Percentiles rank a stretch among this genome's conserved stretches.
Conservation (phyloP, 2,888 invertebrate genomes). For the Lepidonotus clava region DNA sequence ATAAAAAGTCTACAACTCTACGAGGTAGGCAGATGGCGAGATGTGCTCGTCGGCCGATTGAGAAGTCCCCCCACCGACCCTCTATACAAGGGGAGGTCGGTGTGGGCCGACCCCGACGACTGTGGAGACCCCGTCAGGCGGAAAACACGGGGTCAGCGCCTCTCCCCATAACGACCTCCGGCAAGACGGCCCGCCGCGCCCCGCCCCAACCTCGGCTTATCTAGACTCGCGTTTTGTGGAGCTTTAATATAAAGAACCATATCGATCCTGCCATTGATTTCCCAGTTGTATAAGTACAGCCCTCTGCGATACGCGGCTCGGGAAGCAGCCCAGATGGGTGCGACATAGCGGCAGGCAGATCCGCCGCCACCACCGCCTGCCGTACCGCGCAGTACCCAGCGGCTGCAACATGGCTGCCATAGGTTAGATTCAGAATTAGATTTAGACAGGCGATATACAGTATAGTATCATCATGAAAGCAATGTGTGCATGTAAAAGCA, state of each 20-base stretch:
- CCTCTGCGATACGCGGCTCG: too few relatives aligned
- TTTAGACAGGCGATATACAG: too few relatives aligned
- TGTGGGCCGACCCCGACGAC: not conserved
- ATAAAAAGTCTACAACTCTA: not conserved
- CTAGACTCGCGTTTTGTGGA: not conserved
- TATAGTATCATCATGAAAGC: too few relatives aligned
- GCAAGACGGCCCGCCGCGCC: not conserved
- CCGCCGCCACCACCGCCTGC: too few relatives aligned
- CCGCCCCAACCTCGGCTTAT: not conserved
- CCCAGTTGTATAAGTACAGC: not conserved
- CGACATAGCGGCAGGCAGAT: too few relatives aligned
- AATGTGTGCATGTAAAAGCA: too few relatives aligned
- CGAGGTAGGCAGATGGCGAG: not conserved
- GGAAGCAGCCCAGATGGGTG: too few relatives aligned
- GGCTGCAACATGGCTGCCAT: too few relatives aligned
- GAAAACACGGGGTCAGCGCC: not conserved
- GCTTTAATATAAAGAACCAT: conserved; percentile 18
- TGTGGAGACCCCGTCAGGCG: not conserved
- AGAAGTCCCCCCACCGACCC: too few relatives aligned
- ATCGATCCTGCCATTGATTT: not conserved
- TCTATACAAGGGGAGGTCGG: too few relatives aligned
- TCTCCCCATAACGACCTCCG: not conserved
- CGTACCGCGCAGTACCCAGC: too few relatives aligned
- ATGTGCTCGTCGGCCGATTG: not conserved
- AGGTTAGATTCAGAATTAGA: too few relatives aligned